These are phyloP conservation scores for Melanotaenia nigrans DNA, from an alignment of 2,797 vertebrate genomes.

Conservation along the genomic window DNA sequence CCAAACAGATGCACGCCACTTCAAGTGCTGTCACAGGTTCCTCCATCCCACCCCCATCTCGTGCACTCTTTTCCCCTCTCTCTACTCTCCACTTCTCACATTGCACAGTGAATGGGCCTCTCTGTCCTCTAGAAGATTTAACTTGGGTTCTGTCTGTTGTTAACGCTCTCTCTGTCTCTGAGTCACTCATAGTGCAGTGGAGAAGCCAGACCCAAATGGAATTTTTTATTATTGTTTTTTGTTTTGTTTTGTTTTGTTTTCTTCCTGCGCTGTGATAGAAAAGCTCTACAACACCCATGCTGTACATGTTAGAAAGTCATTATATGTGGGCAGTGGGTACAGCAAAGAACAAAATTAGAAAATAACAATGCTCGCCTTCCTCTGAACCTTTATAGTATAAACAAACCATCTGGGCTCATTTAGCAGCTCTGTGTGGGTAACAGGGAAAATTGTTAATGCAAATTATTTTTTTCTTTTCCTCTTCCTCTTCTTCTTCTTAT, in stretches of 20 bases:
- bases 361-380: slow-evolving; percentile 11
- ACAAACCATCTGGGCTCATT: slow-evolving; percentile 30
- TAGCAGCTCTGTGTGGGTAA: slow-evolving; percentile 16
- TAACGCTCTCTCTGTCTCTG: slow-evolving; percentile 46
- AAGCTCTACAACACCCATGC: slow-evolving; percentile 10
- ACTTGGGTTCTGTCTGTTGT: slow-evolving; percentile 52
- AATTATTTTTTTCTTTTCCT: slow-evolving; percentile 11
- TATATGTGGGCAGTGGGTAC: slow-evolving; percentile 16
- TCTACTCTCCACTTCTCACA: slow-evolving; percentile 38
- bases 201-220: slow-evolving; percentile 20
- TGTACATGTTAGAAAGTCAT: neutral
- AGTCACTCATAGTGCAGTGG: slow-evolving; percentile 42
- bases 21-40: slow-evolving; percentile 49
- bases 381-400: slow-evolving; percentile 13
- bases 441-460: slow-evolving; percentile 33
- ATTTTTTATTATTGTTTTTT: neutral
- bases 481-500: slow-evolving; percentile 11
- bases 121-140: slow-evolving; percentile 67
- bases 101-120: slow-evolving; percentile 59
- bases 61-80: slow-evolving; percentile 15
- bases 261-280: neutral
- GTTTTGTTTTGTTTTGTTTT: neutral
- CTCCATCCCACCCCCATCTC: slow-evolving; percentile 26
- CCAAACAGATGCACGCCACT: slow-evolving; percentile 36
- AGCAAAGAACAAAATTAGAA: slow-evolving; percentile 48